These are phyloP conservation scores for Meloidogyne exigua DNA, from an alignment of 1,140 invertebrate species.

Conservation along the genomic window DNA sequence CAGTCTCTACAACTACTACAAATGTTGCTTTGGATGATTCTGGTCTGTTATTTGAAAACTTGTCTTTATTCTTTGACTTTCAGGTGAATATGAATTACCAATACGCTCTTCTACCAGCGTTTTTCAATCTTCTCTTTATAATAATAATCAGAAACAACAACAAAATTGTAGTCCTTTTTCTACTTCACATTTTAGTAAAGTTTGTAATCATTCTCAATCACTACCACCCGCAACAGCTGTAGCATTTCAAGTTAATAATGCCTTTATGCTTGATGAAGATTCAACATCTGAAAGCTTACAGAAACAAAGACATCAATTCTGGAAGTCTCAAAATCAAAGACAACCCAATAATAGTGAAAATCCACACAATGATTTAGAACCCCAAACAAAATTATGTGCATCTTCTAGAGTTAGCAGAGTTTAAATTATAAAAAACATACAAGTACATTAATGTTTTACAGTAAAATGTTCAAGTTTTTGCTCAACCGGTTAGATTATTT, in stretches of 20 bases:
- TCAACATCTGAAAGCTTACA: neutral
- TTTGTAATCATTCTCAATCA: neutral
- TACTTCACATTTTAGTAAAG: neutral
- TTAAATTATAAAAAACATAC: neutral
- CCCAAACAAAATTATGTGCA: neutral
- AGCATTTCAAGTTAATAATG: neutral
- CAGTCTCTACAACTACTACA: neutral
- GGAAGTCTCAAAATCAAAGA: neutral
- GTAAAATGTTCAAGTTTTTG: neutral
- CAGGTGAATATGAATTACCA: neutral
- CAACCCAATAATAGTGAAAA: neutral
- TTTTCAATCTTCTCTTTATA: neutral
- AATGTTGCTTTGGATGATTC: neutral
- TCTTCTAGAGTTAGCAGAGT: slow-evolving; percentile 25
- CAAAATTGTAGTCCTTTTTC: neutral
- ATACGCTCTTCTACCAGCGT: neutral
- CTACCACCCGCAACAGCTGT: neutral
- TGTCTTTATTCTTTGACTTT: neutral
- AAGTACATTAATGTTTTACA: neutral
- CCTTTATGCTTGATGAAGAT: neutral
- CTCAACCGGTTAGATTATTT: neutral
- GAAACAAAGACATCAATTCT: neutral
- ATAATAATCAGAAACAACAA: neutral
- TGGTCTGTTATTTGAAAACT: neutral
- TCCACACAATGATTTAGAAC: neutral